Evolutionary conservation across 2,113 vertebrate species (phyloP).

Genomic region (Numenius arquata): DNA sequence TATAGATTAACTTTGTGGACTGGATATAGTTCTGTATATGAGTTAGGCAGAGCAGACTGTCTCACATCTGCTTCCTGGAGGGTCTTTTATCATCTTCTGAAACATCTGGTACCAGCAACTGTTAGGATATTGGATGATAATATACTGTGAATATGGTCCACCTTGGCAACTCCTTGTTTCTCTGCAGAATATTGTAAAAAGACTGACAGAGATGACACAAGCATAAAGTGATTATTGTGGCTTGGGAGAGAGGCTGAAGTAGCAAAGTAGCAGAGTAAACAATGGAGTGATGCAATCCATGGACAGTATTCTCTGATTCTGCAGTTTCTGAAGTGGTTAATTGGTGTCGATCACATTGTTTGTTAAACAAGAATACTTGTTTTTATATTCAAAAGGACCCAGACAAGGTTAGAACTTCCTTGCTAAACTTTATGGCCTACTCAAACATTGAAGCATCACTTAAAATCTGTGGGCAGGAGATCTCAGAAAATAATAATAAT

Average conservation of each 20-base stretch:
- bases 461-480: background rate
- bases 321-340: conserved; percentile 3
- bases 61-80: background rate
- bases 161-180: background rate
- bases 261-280: background rate
- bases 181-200: background rate
- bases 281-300: background rate
- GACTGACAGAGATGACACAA: background rate
- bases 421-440: background rate
- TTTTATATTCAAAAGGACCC: background rate
- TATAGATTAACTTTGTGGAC: background rate
- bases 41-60: conserved; percentile 18
- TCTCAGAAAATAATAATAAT: background rate
- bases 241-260: background rate
- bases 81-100: conserved; percentile 1
- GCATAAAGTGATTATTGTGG: background rate
- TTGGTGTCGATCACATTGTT: background rate
- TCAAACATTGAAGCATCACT: background rate
- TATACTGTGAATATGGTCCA: background rate
- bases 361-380: background rate
- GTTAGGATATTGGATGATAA: background rate
- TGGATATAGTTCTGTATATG: background rate
- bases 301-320: background rate
- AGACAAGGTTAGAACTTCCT: conserved; percentile 24
- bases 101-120: conserved; percentile 4